Conservation (phyloP, 2,888 invertebrate species). For the Ptilodon capucinus region DNA sequence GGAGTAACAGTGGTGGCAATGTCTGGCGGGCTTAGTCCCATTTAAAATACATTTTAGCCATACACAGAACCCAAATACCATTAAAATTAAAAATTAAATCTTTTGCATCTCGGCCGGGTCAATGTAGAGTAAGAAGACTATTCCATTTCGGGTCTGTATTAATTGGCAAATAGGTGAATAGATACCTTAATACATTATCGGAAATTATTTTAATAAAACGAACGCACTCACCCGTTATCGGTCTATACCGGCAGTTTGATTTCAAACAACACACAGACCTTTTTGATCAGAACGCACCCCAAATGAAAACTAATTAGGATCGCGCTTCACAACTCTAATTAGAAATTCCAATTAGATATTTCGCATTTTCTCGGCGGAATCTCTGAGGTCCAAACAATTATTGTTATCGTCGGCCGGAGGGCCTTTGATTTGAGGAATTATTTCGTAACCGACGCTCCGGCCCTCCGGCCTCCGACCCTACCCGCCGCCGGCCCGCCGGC, state of each 20-base stretch:
- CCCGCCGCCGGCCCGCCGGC: constrained; percentile 32
- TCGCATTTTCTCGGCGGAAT: constrained; percentile 58
- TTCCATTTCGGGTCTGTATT: too few relatives aligned
- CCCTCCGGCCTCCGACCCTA: constrained; percentile 23
- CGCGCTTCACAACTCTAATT: constrained; percentile 65
- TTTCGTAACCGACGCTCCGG: constrained; percentile 50
- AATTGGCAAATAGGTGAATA: not conserved
- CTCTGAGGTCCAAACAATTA: constrained; percentile 69
- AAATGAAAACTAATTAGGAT: constrained; percentile 69
- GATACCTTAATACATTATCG: too few relatives aligned
- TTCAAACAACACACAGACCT: constrained; percentile 33
- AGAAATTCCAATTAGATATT: constrained; percentile 81
- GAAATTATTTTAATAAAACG: not conserved
- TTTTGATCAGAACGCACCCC: constrained; percentile 44
- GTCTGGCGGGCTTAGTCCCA: too few relatives aligned
- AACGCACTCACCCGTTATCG: not conserved
- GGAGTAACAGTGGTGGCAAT: too few relatives aligned
- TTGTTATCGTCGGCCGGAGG: constrained; percentile 70
- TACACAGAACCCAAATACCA: too few relatives aligned
- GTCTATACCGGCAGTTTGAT: constrained; percentile 13
- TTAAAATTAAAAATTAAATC: too few relatives aligned
- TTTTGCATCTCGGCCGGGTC: too few relatives aligned
- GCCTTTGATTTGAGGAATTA: constrained; percentile 64
- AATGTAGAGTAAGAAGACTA: too few relatives aligned
- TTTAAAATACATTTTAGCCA: too few relatives aligned